Conservation (phyloP, 2,797 vertebrate species). For the Phrynocephalus guinanensis region DNA sequence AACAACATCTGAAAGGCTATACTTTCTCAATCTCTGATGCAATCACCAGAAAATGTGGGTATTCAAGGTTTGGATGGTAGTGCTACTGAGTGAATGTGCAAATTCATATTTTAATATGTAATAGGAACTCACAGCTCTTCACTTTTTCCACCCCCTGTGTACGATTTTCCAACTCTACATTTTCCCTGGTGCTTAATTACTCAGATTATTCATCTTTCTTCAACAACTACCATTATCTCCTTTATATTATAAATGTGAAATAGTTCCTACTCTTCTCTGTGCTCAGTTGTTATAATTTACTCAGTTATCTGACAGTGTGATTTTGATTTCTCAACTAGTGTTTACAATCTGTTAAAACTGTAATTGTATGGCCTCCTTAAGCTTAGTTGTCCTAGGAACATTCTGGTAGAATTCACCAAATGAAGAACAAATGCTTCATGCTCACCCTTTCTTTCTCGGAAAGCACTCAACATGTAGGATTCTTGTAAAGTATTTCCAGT, state of each 20-base stretch:
- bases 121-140: not conserved
- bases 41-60: not conserved
- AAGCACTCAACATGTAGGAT: slow-evolving; percentile 36
- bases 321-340: not conserved
- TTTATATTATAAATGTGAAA: not conserved
- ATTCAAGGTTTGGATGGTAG: not conserved
- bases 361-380: not conserved
- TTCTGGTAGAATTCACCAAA: slow-evolving; percentile 61
- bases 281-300: not conserved
- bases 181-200: not conserved
- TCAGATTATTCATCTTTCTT: too few species aligned
- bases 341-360: not conserved
- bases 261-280: not conserved
- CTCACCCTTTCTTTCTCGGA: slow-evolving; percentile 33
- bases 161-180: not conserved
- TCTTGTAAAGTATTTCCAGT: slow-evolving; percentile 22
- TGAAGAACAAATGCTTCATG: slow-evolving; percentile 54
- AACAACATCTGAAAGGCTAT: too few species aligned
- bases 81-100: not conserved
- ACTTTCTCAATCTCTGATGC: not conserved
- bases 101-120: not conserved
- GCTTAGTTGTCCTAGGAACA: not conserved
- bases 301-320: not conserved
- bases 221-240: not conserved
- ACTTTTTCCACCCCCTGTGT: not conserved